Percentiles rank a stretch among this genome's conserved stretches.
These are phyloP conservation scores for Sylvia borin DNA, from an alignment of 2,797 vertebrate genomes.

Conservation along the genomic window DNA sequence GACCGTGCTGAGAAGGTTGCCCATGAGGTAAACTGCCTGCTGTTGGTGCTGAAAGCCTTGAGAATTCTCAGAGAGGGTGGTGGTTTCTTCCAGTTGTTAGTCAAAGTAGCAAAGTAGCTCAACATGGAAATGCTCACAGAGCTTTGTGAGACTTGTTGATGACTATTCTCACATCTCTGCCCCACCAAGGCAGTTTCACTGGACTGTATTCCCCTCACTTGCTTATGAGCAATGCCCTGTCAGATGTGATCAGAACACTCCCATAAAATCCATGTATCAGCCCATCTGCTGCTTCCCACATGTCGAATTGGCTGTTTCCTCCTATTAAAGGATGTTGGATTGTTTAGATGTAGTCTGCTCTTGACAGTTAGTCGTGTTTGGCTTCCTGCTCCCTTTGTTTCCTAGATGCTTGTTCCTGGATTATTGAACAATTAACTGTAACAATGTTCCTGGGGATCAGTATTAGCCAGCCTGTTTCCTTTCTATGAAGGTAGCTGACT, in stretches of 20 bases:
- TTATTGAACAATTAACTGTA: neutral
- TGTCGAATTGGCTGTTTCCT: neutral
- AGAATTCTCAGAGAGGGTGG: neutral
- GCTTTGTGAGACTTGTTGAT: neutral
- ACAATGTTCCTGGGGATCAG: neutral
- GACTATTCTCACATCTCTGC: neutral
- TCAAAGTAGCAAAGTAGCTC: neutral
- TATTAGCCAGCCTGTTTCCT: neutral
- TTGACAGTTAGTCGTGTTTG: neutral
- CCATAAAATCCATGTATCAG: neutral
- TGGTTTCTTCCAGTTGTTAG: neutral
- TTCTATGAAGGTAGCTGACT: neutral
- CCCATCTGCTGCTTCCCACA: neutral
- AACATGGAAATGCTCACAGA: neutral
- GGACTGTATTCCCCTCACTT: neutral
- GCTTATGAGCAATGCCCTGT: neutral
- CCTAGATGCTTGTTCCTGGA: neutral
- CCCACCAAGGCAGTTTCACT: neutral
- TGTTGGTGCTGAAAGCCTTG: neutral
- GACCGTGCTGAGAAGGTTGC: constrained; percentile 89
- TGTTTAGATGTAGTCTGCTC: neutral
- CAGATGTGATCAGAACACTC: neutral
- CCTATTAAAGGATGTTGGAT: neutral
- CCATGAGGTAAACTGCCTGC: constrained; percentile 82
- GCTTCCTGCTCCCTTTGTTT: neutral